These are phyloP conservation scores for Alentia gelatinosa DNA, from an alignment of 2,888 invertebrate genomes.

Conservation along the genomic window DNA sequence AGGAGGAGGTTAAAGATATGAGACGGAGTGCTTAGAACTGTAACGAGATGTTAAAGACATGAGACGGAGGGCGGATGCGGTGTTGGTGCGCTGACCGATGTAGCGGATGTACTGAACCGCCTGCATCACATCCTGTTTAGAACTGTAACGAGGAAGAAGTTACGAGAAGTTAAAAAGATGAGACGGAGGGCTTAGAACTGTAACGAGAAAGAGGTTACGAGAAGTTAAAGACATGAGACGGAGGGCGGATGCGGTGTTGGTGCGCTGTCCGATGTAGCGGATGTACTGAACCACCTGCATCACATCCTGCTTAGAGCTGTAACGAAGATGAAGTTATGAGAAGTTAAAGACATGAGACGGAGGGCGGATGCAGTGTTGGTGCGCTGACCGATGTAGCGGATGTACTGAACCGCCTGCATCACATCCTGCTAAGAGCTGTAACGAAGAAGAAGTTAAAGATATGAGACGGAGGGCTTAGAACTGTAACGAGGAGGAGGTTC, in stretches of 20 bases:
- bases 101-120: conserved; percentile 74
- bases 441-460: too few relatives aligned
- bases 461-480: too few relatives aligned
- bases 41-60: too few relatives aligned
- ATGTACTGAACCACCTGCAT: conserved; percentile 73
- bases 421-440: conserved; percentile 68
- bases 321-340: too few relatives aligned
- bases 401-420: conserved; percentile 71
- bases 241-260: conserved; percentile 75
- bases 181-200: conserved; percentile 68
- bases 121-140: conserved; percentile 67
- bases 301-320: conserved; percentile 67
- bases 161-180: too few relatives aligned
- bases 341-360: conserved; percentile 70
- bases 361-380: conserved; percentile 76
- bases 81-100: conserved; percentile 71
- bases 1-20: too few relatives aligned
- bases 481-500: too few relatives aligned
- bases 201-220: too few relatives aligned
- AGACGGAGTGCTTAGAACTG: too few relatives aligned
- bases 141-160: too few relatives aligned
- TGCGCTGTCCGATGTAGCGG: conserved; percentile 67
- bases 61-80: conserved; percentile 71
- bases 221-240: too few relatives aligned
- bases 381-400: conserved; percentile 67